Evolutionary conservation across 2,797 vertebrate genomes (phyloP), one percentile per base, ranked within the genome.

Genomic region (Cephalopachus bancanus): DNA sequence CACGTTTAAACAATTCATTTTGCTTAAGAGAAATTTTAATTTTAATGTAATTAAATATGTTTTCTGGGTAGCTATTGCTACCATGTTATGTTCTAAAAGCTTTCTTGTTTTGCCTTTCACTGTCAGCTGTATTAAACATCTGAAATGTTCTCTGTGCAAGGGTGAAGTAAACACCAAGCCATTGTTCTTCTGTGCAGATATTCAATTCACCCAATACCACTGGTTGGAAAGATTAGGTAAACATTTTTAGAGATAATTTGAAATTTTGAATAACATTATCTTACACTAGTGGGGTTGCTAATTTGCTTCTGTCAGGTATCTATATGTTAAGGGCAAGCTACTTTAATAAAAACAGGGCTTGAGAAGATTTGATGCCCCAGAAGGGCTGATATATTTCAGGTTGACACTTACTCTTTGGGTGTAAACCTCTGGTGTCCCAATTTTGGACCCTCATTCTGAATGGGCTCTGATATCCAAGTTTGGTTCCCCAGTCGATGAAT

Each of bases 21-120:
- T 4, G 20, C 83, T 79, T 62, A 64, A 88, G 8, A 80, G 19
- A 64, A 88, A 55, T 85, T 69, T 80, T 88, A 57, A 72, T 84
- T 80, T 91, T 67, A 89, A 37, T 89, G 19, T 14, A 75, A 64
- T 81, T 22, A 75, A 53, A 91, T 16, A 79, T 87, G 30, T 72
- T 91, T n/a, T 19, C 44, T 95, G 14, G 26, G 12, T 9, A 71
- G 37, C 76, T 83, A 37, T 37, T 79, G 19, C 24, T 89, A 74
- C 3, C 33, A 17, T 20, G 28, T n/a, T n/a, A 57, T 49, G 44
- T 30, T 89, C 9, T 79, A 51, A 37, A 80, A 83, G n/a, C 15
- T 74, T 94, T 55, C 33, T 28, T 72, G 14, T n/a, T 83, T 96
- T 80, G 65, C 10, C 19, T 88, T 95, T 92, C 9, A 60, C 8